phyloP scores from a whole-genome alignment of 2,113 vertebrate species.

The Atlantisia rogersi region DNA sequence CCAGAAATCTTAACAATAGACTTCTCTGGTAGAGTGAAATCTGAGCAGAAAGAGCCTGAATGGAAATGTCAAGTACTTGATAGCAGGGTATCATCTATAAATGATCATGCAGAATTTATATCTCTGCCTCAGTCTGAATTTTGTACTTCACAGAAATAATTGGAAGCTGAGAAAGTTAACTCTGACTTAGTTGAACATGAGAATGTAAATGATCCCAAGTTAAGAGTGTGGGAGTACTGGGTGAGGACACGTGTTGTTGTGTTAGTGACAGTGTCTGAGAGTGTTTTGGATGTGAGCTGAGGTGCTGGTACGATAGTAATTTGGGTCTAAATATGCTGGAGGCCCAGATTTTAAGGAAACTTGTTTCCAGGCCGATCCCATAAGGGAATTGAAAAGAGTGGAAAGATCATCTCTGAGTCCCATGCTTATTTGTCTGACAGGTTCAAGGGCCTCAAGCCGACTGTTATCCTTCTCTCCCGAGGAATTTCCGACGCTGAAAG shows the following conservation, averaged over 20 bases:
- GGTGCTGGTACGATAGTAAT: background rate
- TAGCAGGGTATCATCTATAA: background rate
- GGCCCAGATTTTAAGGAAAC: background rate
- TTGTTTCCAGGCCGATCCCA: background rate
- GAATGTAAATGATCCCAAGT: background rate
- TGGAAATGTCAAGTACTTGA: background rate
- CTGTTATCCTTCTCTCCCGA: conserved; percentile 99
- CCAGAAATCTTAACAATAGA: background rate
- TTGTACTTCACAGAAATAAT: background rate
- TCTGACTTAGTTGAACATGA: background rate
- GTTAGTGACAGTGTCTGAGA: background rate
- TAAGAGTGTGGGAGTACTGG: background rate
- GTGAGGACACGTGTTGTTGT: background rate
- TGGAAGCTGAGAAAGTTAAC: conserved; percentile 14
- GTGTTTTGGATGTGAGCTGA: background rate
- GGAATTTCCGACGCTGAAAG: conserved; percentile 99
- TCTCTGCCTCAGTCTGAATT: background rate
- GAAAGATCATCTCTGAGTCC: background rate
- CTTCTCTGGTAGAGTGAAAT: background rate
- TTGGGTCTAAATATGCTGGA: background rate
- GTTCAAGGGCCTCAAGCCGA: conserved; percentile 99
- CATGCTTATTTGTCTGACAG: conserved; percentile 69
- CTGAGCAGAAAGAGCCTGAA: background rate
- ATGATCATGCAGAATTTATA: fast-evolving
- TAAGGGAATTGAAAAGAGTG: background rate